phyloP scores from a whole-genome alignment of 2,797 vertebrate genomes.

The Brachymystax lenok region DNA sequence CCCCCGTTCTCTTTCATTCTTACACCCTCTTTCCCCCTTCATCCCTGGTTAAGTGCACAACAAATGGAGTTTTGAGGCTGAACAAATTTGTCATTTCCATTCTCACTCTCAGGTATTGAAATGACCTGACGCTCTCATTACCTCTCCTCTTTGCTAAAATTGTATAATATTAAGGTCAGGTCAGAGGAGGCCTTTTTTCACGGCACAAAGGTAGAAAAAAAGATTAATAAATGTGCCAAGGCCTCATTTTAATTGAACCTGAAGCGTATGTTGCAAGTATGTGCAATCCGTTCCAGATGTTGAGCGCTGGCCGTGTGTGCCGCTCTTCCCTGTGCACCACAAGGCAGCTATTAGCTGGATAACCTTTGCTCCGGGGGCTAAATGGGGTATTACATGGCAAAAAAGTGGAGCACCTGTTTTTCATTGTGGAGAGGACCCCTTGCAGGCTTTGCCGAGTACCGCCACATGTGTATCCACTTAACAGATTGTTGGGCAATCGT shows the following conservation, averaged over 20 bases:
- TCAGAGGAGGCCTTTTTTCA: conserved; percentile 79
- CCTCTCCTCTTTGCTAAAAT: conserved; percentile 73
- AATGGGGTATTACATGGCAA: conserved; percentile 92
- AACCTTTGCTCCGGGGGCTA: conserved; percentile 94
- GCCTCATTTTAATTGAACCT: conserved; percentile 97
- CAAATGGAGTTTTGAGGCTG: conserved; percentile 78
- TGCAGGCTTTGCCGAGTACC: conserved; percentile 80
- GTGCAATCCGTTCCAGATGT: conserved; percentile 95
- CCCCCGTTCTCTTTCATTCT: conserved; percentile 45
- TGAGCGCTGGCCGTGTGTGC: conserved; percentile 78
- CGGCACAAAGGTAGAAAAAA: conserved; percentile 44
- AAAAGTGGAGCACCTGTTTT: conserved; percentile 94
- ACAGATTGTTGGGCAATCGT: conserved; percentile 88
- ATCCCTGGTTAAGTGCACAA: conserved; percentile 71
- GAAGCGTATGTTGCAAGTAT: conserved; percentile 94
- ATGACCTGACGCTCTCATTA: conserved; percentile 71
- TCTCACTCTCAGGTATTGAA: conserved; percentile 63
- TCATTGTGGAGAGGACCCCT: conserved; percentile 88
- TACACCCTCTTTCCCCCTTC: conserved; percentile 27
- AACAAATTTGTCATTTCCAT: conserved; percentile 76
- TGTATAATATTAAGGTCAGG: conserved; percentile 81
- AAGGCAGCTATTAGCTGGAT: conserved; percentile 95
- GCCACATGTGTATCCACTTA: conserved; percentile 90
- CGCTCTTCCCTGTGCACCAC: conserved; percentile 83
- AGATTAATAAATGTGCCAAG: conserved; percentile 97